phyloP scores from a whole-genome alignment of 1,140 invertebrate genomes.

The Sesamia nonagrioides region DNA sequence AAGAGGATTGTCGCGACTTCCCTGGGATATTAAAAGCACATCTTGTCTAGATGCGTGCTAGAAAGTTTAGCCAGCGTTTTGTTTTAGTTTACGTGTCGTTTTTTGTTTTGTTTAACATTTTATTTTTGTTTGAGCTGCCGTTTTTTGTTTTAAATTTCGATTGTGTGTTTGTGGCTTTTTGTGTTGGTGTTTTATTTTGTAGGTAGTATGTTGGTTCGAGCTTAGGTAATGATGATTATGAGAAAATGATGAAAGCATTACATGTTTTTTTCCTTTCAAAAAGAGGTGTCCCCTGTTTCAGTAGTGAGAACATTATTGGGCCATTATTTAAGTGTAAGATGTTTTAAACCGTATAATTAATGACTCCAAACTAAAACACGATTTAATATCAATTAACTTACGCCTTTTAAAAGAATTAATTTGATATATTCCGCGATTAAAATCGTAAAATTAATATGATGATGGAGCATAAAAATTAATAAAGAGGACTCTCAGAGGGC shows the following conservation, averaged over 20 bases:
- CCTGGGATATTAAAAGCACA: conserved; percentile 85
- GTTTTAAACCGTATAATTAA: too few species aligned
- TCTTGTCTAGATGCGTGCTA: conserved; percentile 71
- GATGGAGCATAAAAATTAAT: conserved; percentile 38
- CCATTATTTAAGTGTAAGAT: too few species aligned
- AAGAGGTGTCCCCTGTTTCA: too few species aligned
- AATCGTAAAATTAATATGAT: conserved; percentile 2
- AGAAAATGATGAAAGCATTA: too few species aligned
- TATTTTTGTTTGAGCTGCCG: conserved; percentile 16
- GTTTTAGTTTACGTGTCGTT: conserved; percentile 33
- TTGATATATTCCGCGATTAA: conserved; percentile 49
- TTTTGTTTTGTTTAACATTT: conserved; percentile 29
- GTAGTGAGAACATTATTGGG: too few species aligned
- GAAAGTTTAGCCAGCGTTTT: conserved; percentile 48
- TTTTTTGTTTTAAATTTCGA: conserved; percentile 27
- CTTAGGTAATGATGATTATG: too few species aligned
- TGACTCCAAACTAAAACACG: too few species aligned
- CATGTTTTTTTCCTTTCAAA: too few species aligned
- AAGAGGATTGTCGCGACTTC: conserved; percentile 86
- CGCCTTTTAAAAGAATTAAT: not conserved
- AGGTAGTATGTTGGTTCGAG: not conserved
- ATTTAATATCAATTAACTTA: too few species aligned
- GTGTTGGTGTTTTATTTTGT: not conserved
- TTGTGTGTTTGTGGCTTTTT: conserved; percentile 7
- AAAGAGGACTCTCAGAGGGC: conserved; percentile 26